These are phyloP conservation scores for Pantala flavescens DNA, from an alignment of 1,140 invertebrate species.

Conservation along the genomic window DNA sequence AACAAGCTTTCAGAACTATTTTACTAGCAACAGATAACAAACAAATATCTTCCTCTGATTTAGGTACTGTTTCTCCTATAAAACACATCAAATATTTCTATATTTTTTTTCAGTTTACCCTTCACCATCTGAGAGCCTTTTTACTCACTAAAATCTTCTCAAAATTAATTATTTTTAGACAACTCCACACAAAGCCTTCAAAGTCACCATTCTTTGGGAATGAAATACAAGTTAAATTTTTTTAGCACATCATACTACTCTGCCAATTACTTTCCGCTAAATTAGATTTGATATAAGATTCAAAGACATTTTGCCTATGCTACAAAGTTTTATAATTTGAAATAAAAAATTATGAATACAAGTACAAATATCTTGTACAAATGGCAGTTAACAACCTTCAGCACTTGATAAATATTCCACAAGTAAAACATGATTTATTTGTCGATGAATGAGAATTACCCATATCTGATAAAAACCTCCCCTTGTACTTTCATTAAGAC, in stretches of 20 bases:
- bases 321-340: not conserved
- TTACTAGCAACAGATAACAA: constrained; percentile 10
- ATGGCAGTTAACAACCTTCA: constrained; percentile 1
- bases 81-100: constrained; percentile 3
- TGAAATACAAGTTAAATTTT: not conserved
- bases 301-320: not conserved
- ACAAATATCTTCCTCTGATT: not conserved
- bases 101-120: not conserved
- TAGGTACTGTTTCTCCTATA: not conserved
- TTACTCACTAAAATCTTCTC: not conserved
- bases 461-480: not conserved
- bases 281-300: not conserved
- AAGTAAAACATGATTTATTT: constrained; percentile 11
- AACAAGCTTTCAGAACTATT: constrained; percentile 7
- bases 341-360: constrained; percentile 1
- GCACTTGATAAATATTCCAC: constrained; percentile 1
- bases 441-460: constrained; percentile 5
- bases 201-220: not conserved
- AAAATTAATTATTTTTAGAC: not conserved
- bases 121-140: not conserved
- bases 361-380: not conserved
- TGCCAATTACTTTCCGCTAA: not conserved
- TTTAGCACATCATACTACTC: not conserved
- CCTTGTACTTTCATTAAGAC: not conserved
- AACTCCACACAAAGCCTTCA: constrained; percentile 7